Evolutionary conservation across 2,888 invertebrate genomes (phyloP), one percentile per base, ranked within the genome.

Genomic region (Formica aserva): DNA sequence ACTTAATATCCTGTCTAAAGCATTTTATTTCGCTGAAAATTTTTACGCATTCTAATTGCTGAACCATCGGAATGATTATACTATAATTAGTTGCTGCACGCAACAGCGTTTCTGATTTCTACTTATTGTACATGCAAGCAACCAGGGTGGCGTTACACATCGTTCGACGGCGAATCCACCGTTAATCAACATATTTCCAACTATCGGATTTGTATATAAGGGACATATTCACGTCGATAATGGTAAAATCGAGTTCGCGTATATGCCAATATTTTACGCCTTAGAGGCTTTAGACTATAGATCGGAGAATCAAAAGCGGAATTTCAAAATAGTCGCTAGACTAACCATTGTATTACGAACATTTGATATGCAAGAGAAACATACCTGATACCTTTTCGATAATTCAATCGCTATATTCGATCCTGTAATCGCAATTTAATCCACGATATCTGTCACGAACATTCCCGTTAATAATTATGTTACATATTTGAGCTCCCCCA

Each of bases 61-160:
- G 38, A 35, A 65, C 13, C 35, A 38, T 52, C 26, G 52, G 45
- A 76, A 76, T 65, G 3, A 76, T 66, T 52, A 66, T 66, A 26
- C 6, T 32, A 26, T 48, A 76, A 63, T 76, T 52, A 76, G 52
- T 52, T 65, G 65, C 35, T 35, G 18, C 76, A 76, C 48, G 76
- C 76, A 65, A 76, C 52, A 26, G 35, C 38, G 38, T 66, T 77
- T 66, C 38, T 26, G 55, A 77, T 77, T 77, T 65, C 76, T 77
- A 55, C 26, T 22, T 66, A 66, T 38, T 18, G 52, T 66, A 35
- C 76, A 35, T 13, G 66, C n/a, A 9, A 38, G 26, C 26, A 75
- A 52, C 26, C n/a, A 32, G 41, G 26, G 15, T n/a, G 41, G 32
- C n/a, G 60, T 63, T 48, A 63, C 63, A 32, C 22, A 52, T 45